These are phyloP conservation scores for Perdita meconis DNA, from an alignment of 2,888 invertebrate genomes.

Conservation along the genomic window DNA sequence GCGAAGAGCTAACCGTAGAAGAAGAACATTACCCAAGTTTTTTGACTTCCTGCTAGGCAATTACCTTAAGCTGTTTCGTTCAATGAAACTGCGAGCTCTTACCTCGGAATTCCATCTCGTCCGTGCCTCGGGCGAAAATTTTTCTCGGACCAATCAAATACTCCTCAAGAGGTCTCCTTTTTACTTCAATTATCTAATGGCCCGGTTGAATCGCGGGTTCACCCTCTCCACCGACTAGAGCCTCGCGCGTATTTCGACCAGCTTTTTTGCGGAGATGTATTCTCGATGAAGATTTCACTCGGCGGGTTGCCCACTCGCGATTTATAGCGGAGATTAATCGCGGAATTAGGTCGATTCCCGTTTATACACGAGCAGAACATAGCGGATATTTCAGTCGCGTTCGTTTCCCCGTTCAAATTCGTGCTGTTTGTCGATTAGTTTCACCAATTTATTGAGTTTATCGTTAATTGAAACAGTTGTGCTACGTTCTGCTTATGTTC, in stretches of 20 bases:
- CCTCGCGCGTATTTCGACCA: slow-evolving; percentile 2
- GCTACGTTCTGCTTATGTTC: no score
- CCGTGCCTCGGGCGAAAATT: slow-evolving; percentile 26
- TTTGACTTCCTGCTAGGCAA: slow-evolving; percentile 40
- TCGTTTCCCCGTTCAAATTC: no score
- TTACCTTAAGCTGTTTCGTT: slow-evolving; percentile 60
- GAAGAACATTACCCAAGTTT: slow-evolving; percentile 33
- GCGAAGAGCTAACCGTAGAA: background rate
- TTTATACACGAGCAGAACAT: slow-evolving; percentile 6
- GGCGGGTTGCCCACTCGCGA: slow-evolving; percentile 31
- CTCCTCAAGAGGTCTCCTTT: slow-evolving; percentile 36
- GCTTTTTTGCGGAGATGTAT: background rate
- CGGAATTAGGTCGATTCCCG: slow-evolving; percentile 30
- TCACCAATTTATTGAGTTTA: no score
- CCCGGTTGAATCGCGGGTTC: slow-evolving; percentile 29
- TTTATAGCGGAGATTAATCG: slow-evolving; percentile 46
- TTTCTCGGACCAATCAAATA: slow-evolving; percentile 43
- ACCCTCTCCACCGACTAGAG: no score
- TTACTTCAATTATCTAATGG: slow-evolving; percentile 63
- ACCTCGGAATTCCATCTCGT: slow-evolving; percentile 50
- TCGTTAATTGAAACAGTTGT: no score
- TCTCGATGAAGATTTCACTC: slow-evolving; percentile 32
- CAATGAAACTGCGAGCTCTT: slow-evolving; percentile 40
- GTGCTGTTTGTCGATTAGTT: no score
- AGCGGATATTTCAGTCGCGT: slow-evolving; percentile 1